A percentile compares a stretch with the other conserved stretches of the same genome.
Evolutionary conservation across 1,140 invertebrate genomes (phyloP).

Genomic region (Polypedilum pembai): DNA sequence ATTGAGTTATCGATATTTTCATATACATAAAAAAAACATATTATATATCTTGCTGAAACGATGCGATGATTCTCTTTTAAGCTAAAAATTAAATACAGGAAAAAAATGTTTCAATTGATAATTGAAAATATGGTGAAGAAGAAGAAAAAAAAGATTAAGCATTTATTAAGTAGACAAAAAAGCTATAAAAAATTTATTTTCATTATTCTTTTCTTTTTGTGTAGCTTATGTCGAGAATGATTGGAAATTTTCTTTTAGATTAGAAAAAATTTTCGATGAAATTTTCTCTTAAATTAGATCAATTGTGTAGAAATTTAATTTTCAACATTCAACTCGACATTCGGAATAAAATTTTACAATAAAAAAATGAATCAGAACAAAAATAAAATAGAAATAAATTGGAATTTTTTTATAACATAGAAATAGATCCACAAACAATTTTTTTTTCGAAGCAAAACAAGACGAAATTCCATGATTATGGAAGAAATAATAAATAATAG

Average conservation of each 20-base stretch:
- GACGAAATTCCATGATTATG: too few species aligned
- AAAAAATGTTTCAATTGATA: background rate
- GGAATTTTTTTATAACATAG: background rate
- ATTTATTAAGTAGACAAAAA: conserved; percentile 13
- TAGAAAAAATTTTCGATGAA: too few species aligned
- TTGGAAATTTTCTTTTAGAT: too few species aligned
- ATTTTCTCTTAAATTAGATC: too few species aligned
- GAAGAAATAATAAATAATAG: background rate
- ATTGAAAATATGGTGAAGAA: background rate
- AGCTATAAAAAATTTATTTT: background rate
- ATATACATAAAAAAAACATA: background rate
- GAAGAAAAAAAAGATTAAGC: background rate
- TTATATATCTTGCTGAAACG: background rate
- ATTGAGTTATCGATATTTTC: conserved; percentile 18
- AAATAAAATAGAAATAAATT: background rate
- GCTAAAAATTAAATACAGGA: conserved; percentile 6
- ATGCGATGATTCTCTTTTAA: background rate
- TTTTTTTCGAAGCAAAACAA: too few species aligned
- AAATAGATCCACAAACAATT: too few species aligned
- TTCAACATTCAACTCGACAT: too few species aligned
- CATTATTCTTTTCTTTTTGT: background rate
- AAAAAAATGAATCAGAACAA: too few species aligned
- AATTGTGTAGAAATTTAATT: too few species aligned
- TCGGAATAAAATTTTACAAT: too few species aligned
- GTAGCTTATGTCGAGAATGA: background rate